Percentiles rank a stretch among this genome's conserved stretches.
Evolutionary conservation across 2,888 invertebrate genomes (phyloP).

Genomic region (Diploptera punctata): DNA sequence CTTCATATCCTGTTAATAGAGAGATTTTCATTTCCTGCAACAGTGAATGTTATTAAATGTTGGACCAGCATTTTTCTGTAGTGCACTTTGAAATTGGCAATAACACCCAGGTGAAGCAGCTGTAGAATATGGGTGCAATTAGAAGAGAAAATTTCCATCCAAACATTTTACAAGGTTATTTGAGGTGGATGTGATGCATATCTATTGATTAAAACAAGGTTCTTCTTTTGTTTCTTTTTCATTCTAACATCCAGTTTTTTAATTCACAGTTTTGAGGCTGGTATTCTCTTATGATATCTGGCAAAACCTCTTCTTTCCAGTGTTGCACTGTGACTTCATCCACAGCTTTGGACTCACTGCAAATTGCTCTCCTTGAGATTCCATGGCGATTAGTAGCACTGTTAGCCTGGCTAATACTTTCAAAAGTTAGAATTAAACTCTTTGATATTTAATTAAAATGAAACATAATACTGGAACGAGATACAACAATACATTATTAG

Average conservation of each 20-base stretch:
- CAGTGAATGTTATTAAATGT: neutral
- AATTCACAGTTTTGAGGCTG: neutral
- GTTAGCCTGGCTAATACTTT: too few relatives aligned
- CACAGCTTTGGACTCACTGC: neutral
- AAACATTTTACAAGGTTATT: too few relatives aligned
- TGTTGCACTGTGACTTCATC: neutral
- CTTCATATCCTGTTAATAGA: too few relatives aligned
- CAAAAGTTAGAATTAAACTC: too few relatives aligned
- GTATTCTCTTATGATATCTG: neutral
- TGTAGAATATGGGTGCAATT: neutral
- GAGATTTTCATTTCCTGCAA: too few relatives aligned
- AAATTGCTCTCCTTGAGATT: neutral
- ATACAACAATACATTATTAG: too few relatives aligned
- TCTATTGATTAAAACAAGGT: neutral
- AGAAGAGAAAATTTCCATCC: too few relatives aligned
- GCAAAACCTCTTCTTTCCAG: neutral
- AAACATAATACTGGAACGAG: too few relatives aligned
- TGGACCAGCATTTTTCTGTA: neutral
- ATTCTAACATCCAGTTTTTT: neutral
- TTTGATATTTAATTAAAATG: too few relatives aligned
- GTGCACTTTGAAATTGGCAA: constrained; percentile 2
- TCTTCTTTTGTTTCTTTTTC: neutral
- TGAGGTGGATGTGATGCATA: neutral
- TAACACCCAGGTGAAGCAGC: neutral
- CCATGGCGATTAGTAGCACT: too few relatives aligned